A percentile compares a stretch with the other conserved stretches of the same genome.
Conservation (phyloP, 2,797 vertebrate species). For the Urophycis tenuis region DNA sequence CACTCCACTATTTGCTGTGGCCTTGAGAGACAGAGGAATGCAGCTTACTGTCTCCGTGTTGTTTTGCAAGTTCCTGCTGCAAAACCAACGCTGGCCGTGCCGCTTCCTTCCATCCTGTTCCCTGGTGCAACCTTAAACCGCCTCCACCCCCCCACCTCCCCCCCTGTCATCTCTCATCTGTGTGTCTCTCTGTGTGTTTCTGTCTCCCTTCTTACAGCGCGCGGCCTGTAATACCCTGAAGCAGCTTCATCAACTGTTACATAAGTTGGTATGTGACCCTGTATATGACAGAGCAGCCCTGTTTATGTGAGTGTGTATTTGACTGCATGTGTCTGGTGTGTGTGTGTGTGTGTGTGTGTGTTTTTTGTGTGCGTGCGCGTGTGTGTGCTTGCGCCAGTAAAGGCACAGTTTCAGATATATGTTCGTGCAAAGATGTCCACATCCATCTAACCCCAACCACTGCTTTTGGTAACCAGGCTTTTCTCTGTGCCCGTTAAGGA, state of each 20-base stretch:
- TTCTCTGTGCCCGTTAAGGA: neutral
- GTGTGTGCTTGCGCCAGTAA: neutral
- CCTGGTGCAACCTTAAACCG: constrained; percentile 5
- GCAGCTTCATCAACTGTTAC: constrained; percentile 49
- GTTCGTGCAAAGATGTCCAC: neutral
- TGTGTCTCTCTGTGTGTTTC: constrained; percentile 29
- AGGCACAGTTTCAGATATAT: constrained; percentile 1
- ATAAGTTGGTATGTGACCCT: constrained; percentile 34
- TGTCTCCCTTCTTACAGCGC: constrained; percentile 37
- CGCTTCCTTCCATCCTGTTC: neutral
- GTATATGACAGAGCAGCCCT: neutral
- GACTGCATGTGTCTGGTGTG: constrained; percentile 7
- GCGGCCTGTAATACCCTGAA: constrained; percentile 32
- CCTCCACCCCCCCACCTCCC: constrained; percentile 9
- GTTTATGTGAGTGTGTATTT: neutral
- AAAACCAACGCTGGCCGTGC: too few species aligned
- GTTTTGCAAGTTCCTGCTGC: too few species aligned
- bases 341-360: constrained; percentile 6
- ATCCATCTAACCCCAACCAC: neutral
- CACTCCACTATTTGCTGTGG: too few species aligned
- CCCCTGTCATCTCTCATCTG: constrained; percentile 16
- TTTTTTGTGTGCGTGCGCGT: neutral
- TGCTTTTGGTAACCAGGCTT: neutral
- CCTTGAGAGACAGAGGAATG: too few species aligned
- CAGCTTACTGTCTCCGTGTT: too few species aligned